Percentiles rank a stretch among this genome's conserved stretches.
phyloP scores from a whole-genome alignment of 2,797 vertebrate genomes.

The Chrysocyon brachyurus region DNA sequence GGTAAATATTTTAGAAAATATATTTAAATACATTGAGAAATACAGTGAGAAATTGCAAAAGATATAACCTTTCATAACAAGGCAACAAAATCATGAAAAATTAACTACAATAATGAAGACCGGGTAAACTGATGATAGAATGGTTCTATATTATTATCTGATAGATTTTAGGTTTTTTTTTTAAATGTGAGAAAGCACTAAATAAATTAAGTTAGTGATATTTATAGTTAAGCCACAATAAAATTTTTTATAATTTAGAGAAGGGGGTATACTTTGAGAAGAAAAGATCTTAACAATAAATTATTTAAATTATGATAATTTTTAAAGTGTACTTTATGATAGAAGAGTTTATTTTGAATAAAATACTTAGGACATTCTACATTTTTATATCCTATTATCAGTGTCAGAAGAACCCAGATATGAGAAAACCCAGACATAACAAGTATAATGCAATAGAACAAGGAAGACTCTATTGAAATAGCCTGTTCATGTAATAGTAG shows the following conservation, averaged over 20 bases:
- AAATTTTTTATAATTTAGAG: not conserved
- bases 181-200: not conserved
- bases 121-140: not conserved
- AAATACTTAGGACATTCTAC: not conserved
- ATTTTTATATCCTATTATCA: not conserved
- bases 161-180: not conserved
- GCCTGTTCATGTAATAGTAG: not conserved
- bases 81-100: not conserved
- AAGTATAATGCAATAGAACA: not conserved
- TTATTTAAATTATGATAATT: not conserved
- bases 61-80: not conserved
- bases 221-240: not conserved
- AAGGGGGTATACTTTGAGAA: not conserved
- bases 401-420: not conserved
- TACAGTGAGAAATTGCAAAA: not conserved
- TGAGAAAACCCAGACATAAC: not conserved
- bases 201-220: not conserved
- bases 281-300: constrained; percentile 5
- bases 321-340: not conserved
- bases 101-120: not conserved
- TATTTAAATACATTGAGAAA: not conserved
- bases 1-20: not conserved
- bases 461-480: not conserved
- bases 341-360: not conserved
- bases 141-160: not conserved